Evolutionary conservation across 2,888 invertebrate species (phyloP), one percentile per base, ranked within the genome.

Genomic region (Rhimphoctona megacephalus): DNA sequence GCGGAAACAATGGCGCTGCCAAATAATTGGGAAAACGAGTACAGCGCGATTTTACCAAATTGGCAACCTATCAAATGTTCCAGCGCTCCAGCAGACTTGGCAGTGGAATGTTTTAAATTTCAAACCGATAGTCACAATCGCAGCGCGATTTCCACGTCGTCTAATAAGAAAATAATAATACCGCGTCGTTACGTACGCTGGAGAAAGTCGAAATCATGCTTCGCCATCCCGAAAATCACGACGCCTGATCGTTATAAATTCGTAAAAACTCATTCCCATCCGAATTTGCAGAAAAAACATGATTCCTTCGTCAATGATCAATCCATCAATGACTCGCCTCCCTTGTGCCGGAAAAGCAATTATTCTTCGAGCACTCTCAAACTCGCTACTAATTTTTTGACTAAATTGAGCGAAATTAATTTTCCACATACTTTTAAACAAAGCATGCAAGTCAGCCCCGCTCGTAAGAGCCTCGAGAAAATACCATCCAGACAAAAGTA

Each of bases 391-490:
- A 83, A 79, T 25, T 61, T 86, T 39, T 89, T 93, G 9, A 90
- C 92, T 4, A 92, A 92, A 87, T 78, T 92, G 6, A 89, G 90
- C 80, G 90, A 92, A 33, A 90, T 93, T 9, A 91, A 90, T 73
- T 91, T 93, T 82, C 90, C 92, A 49, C 91, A 92, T 14, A 88
- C 90, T 17, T 91, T 91, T 69, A 92, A 92, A 83, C 91, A 91
- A 76, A 90, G 92, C 61, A 91, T 90, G 84, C 88, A 88, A 66
- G 88, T 88, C 25, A 90, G 86, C 78, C 88, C 91, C 5, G 76
- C 83, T 19, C 85, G 88, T 43, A 79, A 88, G n/a, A 86, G 49
- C 30, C 85, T 61, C n/a, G 86, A 89, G 76, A 76, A 82, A 84
- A 88, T 83, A 76, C 57, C 85, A 36, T 85, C 87, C 19, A 88